These are phyloP conservation scores for Paradoxurus hermaphroditus DNA, from an alignment of 2,113 vertebrate genomes.

Conservation along the genomic window DNA sequence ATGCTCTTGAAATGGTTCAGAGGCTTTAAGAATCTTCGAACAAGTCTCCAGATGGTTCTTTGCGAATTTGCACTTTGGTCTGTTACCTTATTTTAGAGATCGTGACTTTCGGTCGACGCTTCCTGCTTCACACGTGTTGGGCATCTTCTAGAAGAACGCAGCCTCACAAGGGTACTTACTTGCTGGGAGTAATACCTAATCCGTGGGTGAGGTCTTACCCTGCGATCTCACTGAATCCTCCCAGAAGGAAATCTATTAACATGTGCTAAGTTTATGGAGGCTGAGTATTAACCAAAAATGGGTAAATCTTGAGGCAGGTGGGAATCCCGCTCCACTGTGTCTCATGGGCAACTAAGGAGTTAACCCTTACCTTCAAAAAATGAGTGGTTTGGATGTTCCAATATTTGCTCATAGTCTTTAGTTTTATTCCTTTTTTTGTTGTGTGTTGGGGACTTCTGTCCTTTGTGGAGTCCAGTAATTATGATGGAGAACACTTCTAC, in stretches of 20 bases:
- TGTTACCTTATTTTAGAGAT: background rate
- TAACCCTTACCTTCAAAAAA: background rate
- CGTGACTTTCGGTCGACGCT: fast-evolving
- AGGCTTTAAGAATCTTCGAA: background rate
- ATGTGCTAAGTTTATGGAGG: fast-evolving
- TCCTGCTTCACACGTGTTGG: fast-evolving
- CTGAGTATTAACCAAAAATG: fast-evolving
- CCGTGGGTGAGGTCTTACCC: background rate
- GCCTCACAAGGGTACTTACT: background rate
- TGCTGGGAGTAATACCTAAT: background rate
- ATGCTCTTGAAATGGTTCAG: background rate
- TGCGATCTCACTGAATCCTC: background rate
- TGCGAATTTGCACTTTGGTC: background rate
- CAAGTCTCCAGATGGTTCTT: background rate
- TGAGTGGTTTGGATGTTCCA: background rate
- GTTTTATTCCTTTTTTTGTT: background rate
- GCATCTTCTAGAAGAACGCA: background rate
- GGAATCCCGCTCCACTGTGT: fast-evolving
- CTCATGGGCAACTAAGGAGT: background rate
- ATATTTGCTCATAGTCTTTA: background rate
- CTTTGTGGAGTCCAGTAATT: background rate
- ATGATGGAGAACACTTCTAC: fast-evolving
- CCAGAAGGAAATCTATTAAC: background rate
- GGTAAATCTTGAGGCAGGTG: background rate
- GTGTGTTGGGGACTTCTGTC: background rate